These are phyloP conservation scores for Trematomus bernacchii DNA, from an alignment of 2,797 vertebrate species.

Conservation along the genomic window DNA sequence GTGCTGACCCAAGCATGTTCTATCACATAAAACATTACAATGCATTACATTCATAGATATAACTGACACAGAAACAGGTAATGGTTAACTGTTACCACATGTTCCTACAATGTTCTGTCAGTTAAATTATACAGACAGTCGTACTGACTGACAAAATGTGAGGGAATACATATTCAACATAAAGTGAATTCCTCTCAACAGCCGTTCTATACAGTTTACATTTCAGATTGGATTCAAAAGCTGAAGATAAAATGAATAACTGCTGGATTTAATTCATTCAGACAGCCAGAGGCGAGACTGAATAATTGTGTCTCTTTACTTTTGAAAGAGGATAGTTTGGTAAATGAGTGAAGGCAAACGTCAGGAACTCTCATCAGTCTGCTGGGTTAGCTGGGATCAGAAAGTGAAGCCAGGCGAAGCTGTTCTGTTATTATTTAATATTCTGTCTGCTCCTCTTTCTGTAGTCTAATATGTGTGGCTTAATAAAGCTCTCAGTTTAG, in stretches of 20 bases:
- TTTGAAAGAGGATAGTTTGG: conserved; percentile 16
- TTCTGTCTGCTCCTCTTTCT: neutral
- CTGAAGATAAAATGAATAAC: neutral
- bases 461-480: neutral
- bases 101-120: neutral
- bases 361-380: conserved; percentile 52
- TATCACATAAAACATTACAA: neutral
- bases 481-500: conserved; percentile 7
- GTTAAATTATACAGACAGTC: neutral
- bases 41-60: neutral
- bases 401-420: neutral
- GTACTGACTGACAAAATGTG: neutral
- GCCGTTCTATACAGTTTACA: neutral
- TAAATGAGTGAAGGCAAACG: conserved; percentile 29
- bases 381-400: conserved; percentile 44
- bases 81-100: neutral
- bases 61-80: neutral
- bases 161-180: neutral
- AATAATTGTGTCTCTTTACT: neutral
- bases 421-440: neutral
- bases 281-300: conserved; percentile 2
- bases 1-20: neutral
- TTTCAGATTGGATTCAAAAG: neutral
- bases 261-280: neutral
- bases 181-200: neutral